Conservation (phyloP, 1,140 invertebrate genomes). For the Drosophila nikananu region DNA sequence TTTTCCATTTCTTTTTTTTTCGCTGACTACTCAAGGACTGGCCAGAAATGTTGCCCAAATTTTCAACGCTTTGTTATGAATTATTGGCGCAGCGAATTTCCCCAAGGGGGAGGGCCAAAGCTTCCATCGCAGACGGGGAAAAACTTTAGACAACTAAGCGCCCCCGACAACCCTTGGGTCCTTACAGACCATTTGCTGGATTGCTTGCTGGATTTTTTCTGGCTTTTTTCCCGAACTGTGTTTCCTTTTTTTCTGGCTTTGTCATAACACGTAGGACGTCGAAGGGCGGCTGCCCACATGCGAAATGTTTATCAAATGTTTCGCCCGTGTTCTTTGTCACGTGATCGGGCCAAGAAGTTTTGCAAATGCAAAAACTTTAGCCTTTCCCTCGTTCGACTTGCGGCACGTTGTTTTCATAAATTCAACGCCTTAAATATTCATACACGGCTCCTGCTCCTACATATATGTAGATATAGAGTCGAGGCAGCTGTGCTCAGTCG, state of each 20-base stretch:
- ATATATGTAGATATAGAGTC: slow-evolving; percentile 17
- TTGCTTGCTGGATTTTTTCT: slow-evolving; percentile 48
- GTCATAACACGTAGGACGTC: slow-evolving; percentile 64
- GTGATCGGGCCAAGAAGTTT: slow-evolving; percentile 62
- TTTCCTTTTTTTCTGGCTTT: slow-evolving; percentile 30
- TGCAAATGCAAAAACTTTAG: slow-evolving; percentile 73
- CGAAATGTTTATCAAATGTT: slow-evolving; percentile 82
- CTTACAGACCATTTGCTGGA: slow-evolving; percentile 72
- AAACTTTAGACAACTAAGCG: slow-evolving; percentile 52
- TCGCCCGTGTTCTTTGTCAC: slow-evolving; percentile 76
- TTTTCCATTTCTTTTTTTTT: slow-evolving; percentile 37
- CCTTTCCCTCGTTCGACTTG: slow-evolving; percentile 48
- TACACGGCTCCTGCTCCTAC: slow-evolving; percentile 35
- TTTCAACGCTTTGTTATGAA: slow-evolving; percentile 70
- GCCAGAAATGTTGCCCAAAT: slow-evolving; percentile 13
- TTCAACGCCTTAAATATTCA: slow-evolving; percentile 80
- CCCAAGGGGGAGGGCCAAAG: slow-evolving; percentile 17
- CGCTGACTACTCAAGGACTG: slow-evolving; percentile 22
- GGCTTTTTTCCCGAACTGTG: neutral
- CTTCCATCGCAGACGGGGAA: slow-evolving; percentile 11
- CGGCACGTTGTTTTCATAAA: slow-evolving; percentile 82
- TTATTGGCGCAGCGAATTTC: slow-evolving; percentile 61
- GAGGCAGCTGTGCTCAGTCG: slow-evolving; percentile 78
- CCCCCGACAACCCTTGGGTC: slow-evolving; percentile 29
- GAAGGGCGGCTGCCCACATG: slow-evolving; percentile 56